Base-by-base conservation (phyloP, 2,888 invertebrate species). In the Parnassius apollo region DNA sequence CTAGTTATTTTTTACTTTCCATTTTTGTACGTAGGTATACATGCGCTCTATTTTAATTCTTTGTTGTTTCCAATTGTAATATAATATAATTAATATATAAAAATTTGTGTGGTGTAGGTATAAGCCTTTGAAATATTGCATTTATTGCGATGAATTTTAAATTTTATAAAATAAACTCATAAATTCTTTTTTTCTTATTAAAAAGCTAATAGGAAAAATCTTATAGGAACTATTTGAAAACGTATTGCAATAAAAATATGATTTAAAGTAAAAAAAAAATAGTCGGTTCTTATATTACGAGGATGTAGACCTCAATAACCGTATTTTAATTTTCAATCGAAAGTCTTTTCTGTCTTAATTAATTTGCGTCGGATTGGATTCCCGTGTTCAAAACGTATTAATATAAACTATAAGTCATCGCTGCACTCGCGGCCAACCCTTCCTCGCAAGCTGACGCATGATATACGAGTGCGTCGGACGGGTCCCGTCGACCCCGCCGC, bases 361-460 rank as follows among this genome's bases (percentile, higher is more conserved):
- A 86, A 86, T 85, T 84, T 84, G 82, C 77, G 79, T 80, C 79
- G 75, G 80, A 85, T 85, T 82, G 87, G 81, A 81, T 83, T 85
- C 71, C 82, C 74, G 80, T 83, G 86, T 86, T 80, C 80, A 79
- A 78, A 80, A 78, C 78, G 81, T 83, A 86, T 87, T 87, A 86
- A 86, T 85, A 88, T 80, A 80, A 86, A 83, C 86, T 85, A 88
- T 87, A 88, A 86, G 87, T 88, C 88, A 88, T 84, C 80, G 79
- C 69, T 83, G 86, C 85, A 86, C 79, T 83, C 82, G 80, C 77
- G 80, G 76, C 77, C 80, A 85, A 84, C 86, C 88, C 87, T 86
- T 86, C 85, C 79, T 57, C 81, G 81, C 88, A 87, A 88, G 88
- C 88, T 88, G 88, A 88, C 87, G 86, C 88, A 85, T 87, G 88